Evolutionary conservation across 2,113 vertebrate species (phyloP).

Genomic region (Spea bombifrons): DNA sequence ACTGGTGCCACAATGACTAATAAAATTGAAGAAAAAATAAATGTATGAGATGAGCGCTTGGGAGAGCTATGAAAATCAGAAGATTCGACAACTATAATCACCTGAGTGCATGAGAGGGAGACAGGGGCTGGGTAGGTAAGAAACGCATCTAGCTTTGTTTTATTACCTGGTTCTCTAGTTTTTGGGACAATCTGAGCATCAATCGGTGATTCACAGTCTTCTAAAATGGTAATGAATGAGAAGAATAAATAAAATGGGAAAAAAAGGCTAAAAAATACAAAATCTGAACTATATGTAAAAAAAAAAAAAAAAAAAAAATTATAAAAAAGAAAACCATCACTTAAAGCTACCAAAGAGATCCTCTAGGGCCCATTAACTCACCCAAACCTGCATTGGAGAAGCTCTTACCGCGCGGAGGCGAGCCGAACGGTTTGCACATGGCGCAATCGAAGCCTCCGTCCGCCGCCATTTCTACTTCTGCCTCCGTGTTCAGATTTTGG

Average conservation of each 20-base stretch:
- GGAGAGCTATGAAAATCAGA: background rate
- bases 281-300: conserved; percentile 28
- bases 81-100: background rate
- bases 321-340: conserved; percentile 51
- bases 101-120: background rate
- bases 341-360: background rate
- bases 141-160: background rate
- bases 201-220: conserved; percentile 78
- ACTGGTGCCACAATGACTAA: no score
- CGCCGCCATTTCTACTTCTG: conserved; percentile 86
- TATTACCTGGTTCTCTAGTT: conserved; percentile 86
- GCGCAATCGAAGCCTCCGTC: conserved; percentile 92
- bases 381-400: background rate
- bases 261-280: background rate
- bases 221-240: conserved; percentile 73
- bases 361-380: background rate
- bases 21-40: no score
- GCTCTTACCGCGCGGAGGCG: conserved; percentile 73
- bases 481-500: conserved; percentile 84
- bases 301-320: background rate
- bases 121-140: background rate
- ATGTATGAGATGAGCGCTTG: background rate
- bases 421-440: conserved; percentile 78
- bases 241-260: conserved; percentile 20
- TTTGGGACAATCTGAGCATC: conserved; percentile 84